Base-by-base conservation (phyloP, 2,888 invertebrate genomes). In the Scotopteryx bipunctaria region DNA sequence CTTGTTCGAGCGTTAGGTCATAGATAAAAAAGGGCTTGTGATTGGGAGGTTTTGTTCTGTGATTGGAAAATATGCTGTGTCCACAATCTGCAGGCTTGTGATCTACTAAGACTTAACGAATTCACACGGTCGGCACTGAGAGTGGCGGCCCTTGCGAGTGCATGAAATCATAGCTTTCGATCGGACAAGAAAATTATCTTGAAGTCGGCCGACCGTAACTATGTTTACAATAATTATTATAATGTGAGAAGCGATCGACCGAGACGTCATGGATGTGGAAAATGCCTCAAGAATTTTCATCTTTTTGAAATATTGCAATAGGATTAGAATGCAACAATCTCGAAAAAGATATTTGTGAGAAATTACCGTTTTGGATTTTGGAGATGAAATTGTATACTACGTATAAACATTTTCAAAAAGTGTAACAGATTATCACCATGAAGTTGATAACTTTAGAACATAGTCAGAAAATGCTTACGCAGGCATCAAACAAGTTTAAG, bases 51-150 rank as follows among this genome's bases (percentile, higher is more conserved):
- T n/a, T n/a, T n/a, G n/a, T n/a, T n/a, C n/a, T n/a, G n/a, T n/a
- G n/a, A n/a, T n/a, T n/a, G n/a, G n/a, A n/a, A n/a, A n/a, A n/a
- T n/a, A n/a, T n/a, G n/a, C n/a, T n/a, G n/a, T n/a, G n/a, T n/a
- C n/a, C n/a, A n/a, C n/a, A n/a, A n/a, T n/a, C n/a, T n/a, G n/a
- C n/a, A 27, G 5, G 8, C n/a, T 15, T n/a, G n/a, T 38, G 6
- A 11, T 27, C 16, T 17, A 29, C 3, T 16, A 40, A 40, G 40
- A 32, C 31, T 32, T 33, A 16, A 33, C 43, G 21, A 3, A 48
- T 59, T 62, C 62, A 51, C 62, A 62, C 57, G 62, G 38, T 42
- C 19, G 47, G 32, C 45, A 55, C 29, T 13, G 23, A 58, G 50
- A 58, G 53, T 53, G 48, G 52, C 59, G 55, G 55, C 42, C 55